Evolutionary conservation across 1,140 invertebrate genomes (phyloP).

Genomic region (Samia ricini): DNA sequence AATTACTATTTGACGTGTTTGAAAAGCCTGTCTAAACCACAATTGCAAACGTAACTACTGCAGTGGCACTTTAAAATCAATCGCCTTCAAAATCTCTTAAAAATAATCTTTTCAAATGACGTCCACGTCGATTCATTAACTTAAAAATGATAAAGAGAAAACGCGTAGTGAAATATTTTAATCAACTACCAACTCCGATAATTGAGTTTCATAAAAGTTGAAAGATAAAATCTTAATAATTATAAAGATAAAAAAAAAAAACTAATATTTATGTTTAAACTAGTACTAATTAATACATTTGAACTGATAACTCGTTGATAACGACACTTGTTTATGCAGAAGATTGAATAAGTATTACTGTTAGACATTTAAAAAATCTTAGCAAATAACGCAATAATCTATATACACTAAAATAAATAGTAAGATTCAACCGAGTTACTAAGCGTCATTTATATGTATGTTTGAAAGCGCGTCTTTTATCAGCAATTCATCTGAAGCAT

Average conservation of each 20-base stretch:
- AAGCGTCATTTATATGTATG: not conserved
- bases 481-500: not conserved
- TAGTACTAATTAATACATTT: conserved; percentile 17
- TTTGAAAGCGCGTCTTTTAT: not conserved
- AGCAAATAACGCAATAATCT: not conserved
- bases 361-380: not conserved
- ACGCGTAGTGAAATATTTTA: no score
- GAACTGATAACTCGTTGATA: conserved; percentile 19
- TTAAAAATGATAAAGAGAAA: no score
- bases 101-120: no score
- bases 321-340: not conserved
- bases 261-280: conserved; percentile 15
- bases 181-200: no score
- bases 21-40: no score
- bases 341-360: not conserved
- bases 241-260: conserved; percentile 6
- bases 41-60: no score
- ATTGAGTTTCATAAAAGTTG: no score
- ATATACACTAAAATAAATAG: not conserved
- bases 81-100: no score
- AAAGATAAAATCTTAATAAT: no score
- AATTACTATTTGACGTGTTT: no score
- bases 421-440: not conserved
- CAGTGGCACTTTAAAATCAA: no score
- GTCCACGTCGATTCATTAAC: no score